A percentile compares a stretch with the other conserved stretches of the same genome.
phyloP scores from a whole-genome alignment of 2,888 invertebrate species.

The Cephus pygmeus region DNA sequence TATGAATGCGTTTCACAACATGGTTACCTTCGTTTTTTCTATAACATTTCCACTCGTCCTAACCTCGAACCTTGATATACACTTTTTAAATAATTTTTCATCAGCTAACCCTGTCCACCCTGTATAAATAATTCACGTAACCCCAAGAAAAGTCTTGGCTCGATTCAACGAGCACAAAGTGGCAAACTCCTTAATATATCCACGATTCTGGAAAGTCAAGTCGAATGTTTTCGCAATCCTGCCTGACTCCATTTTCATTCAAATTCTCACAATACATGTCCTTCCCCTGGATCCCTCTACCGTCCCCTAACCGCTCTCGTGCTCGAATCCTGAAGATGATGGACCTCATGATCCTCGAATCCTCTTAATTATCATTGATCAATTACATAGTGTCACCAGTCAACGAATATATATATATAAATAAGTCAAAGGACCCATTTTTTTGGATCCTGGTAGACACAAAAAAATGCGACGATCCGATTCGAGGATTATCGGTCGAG shows the following conservation, averaged over 20 bases:
- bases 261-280: background rate
- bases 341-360: background rate
- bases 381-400: background rate
- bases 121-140: background rate
- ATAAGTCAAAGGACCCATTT: background rate
- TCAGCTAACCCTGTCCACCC: background rate
- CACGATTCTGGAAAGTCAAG: background rate
- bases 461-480: background rate
- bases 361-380: background rate
- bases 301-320: too few species aligned
- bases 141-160: background rate
- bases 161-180: background rate
- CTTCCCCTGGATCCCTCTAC: background rate
- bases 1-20: constrained; percentile 2
- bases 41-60: background rate
- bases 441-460: background rate
- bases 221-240: background rate
- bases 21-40: background rate
- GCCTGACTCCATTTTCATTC: background rate
- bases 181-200: background rate
- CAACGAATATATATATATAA: background rate
- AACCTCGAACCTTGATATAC: background rate
- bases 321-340: background rate
- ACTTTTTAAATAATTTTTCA: background rate
- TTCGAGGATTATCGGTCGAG: background rate